A percentile compares a stretch with the other conserved stretches of the same genome.
phyloP scores from a whole-genome alignment of 2,797 vertebrate species.

The Aeoliscus strigatus region DNA sequence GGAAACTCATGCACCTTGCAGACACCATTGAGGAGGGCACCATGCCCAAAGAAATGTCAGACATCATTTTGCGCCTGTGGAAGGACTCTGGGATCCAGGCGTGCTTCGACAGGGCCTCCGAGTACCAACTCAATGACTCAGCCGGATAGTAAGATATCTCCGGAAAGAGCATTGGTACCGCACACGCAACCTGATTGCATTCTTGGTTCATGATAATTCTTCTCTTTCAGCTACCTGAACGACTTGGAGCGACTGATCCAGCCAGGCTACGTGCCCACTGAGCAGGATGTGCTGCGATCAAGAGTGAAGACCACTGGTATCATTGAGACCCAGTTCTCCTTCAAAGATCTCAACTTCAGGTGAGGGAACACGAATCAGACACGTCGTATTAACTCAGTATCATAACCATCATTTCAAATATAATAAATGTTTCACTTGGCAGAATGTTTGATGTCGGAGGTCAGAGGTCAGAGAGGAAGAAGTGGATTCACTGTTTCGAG shows the following conservation, averaged over 20 bases:
- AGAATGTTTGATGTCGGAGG: constrained; percentile 99
- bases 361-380: constrained; percentile 36
- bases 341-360: constrained; percentile 98
- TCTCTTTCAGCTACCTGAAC: constrained; percentile 82
- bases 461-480: constrained; percentile 96
- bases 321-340: constrained; percentile 90
- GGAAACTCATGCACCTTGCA: constrained; percentile 91
- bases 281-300: constrained; percentile 94
- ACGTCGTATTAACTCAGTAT: not conserved
- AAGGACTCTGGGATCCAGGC: constrained; percentile 91
- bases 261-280: constrained; percentile 92
- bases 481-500: constrained; percentile 99
- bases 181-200: not conserved
- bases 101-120: constrained; percentile 92
- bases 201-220: not conserved
- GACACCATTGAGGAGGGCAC: constrained; percentile 96
- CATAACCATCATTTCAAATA: too few relatives aligned
- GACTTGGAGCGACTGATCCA: constrained; percentile 88
- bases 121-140: constrained; percentile 97
- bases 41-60: constrained; percentile 94
- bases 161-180: not conserved
- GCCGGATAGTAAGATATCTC: constrained; percentile 86
- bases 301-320: constrained; percentile 98
- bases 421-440: too few relatives aligned
- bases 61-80: constrained; percentile 92